A percentile compares a stretch with the other conserved stretches of the same genome.
Evolutionary conservation across 2,797 vertebrate genomes (phyloP).

Genomic region (Gallinago nigripennis): DNA sequence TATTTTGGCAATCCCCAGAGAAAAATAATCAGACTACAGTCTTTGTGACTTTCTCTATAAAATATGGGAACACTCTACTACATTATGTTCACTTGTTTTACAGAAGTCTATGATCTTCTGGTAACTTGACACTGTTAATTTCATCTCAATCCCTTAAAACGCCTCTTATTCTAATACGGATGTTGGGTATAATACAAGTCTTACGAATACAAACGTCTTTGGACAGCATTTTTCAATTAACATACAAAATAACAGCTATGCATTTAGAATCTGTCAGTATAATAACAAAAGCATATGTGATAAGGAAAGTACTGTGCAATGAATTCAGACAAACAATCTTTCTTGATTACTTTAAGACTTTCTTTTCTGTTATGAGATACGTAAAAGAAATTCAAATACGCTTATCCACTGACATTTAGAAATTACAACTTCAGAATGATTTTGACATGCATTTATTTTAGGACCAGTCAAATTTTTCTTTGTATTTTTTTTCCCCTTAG

Average conservation of each 20-base stretch:
- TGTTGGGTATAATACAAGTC: not conserved
- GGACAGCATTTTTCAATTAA: not conserved
- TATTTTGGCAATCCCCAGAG: not conserved
- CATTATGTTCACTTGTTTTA: not conserved
- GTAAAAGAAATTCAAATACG: not conserved
- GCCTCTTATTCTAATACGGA: not conserved
- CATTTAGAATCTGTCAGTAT: not conserved
- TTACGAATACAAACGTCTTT: not conserved
- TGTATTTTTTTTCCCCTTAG: not conserved
- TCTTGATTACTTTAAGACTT: not conserved
- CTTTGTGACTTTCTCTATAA: not conserved
- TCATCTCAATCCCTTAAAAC: not conserved
- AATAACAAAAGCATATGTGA: not conserved
- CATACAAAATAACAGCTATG: not conserved
- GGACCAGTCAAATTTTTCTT: not conserved
- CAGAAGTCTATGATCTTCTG: not conserved
- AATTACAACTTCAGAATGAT: not conserved
- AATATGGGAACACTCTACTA: not conserved
- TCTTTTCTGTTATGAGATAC: not conserved
- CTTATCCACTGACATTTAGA: not conserved
- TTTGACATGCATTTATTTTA: not conserved
- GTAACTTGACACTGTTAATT: not conserved
- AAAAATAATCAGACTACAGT: not conserved
- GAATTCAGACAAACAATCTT: not conserved
- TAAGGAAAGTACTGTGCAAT: not conserved